phyloP scores from a whole-genome alignment of 2,797 vertebrate species.

The Petrocephalus sullivani region DNA sequence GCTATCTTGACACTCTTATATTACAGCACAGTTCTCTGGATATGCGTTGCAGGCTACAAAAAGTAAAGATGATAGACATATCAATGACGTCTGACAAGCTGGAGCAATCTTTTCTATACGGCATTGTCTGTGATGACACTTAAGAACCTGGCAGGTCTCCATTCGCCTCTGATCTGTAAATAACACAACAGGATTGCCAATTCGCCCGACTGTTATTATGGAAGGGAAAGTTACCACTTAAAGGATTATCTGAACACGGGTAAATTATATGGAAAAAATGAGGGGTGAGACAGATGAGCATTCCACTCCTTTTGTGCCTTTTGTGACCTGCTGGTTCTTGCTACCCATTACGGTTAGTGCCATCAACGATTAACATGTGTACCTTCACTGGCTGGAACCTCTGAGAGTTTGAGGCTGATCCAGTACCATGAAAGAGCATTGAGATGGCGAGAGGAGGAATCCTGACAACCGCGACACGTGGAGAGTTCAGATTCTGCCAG shows the following conservation, averaged over 20 bases:
- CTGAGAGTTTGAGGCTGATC: neutral
- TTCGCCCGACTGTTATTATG: neutral
- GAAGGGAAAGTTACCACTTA: conserved; percentile 9
- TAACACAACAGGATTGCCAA: neutral
- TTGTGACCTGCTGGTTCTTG: neutral
- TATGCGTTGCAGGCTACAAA: neutral
- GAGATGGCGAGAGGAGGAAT: neutral
- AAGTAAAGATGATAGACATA: neutral
- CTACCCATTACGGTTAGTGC: neutral
- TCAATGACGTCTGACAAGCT: neutral
- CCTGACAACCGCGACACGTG: neutral
- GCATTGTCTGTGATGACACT: neutral
- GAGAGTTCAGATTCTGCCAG: neutral
- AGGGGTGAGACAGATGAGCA: neutral
- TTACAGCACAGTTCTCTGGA: neutral
- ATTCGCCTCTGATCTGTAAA: neutral
- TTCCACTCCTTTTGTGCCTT: neutral
- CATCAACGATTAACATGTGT: neutral
- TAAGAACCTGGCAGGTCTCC: neutral
- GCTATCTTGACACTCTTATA: neutral
- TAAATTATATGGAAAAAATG: neutral
- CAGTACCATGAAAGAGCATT: neutral
- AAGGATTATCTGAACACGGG: neutral
- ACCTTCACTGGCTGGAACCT: neutral
- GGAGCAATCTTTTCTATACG: neutral